Conservation (phyloP, 2,888 invertebrate species). For the Epirrita christyi region DNA sequence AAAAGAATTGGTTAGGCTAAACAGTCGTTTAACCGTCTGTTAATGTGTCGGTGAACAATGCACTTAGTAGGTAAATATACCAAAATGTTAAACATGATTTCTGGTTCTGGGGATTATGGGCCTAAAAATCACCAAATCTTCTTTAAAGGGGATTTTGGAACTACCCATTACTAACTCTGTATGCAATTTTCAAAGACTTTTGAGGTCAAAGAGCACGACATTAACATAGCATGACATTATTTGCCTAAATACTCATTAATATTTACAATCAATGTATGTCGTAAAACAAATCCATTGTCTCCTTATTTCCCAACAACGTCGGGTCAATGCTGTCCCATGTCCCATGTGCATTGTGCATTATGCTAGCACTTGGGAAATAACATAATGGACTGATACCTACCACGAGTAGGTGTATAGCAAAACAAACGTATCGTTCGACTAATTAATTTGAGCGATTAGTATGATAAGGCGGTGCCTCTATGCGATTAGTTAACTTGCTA, state of each 20-base stretch:
- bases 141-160: no score
- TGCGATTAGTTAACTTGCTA: slow-evolving; percentile 10
- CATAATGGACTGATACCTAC: slow-evolving; percentile 13
- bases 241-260: not conserved
- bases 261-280: not conserved
- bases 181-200: no score
- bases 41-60: no score
- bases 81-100: no score
- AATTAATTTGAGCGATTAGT: slow-evolving; percentile 15
- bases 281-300: slow-evolving; percentile 18
- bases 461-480: slow-evolving; percentile 15
- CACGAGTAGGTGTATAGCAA: slow-evolving; percentile 2
- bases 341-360: slow-evolving; percentile 25
- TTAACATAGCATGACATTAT: no score
- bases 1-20: no score
- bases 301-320: slow-evolving; percentile 17
- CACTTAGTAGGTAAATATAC: no score
- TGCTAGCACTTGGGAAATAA: slow-evolving; percentile 27
- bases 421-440: slow-evolving; percentile 14
- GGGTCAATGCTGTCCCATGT: slow-evolving; percentile 23
- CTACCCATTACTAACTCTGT: no score
- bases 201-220: no score
- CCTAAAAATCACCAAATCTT: no score
- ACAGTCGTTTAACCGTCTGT: no score
- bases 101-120: no score